Evolutionary conservation across 2,888 invertebrate genomes (phyloP).

Genomic region (Sycophila texana): DNA sequence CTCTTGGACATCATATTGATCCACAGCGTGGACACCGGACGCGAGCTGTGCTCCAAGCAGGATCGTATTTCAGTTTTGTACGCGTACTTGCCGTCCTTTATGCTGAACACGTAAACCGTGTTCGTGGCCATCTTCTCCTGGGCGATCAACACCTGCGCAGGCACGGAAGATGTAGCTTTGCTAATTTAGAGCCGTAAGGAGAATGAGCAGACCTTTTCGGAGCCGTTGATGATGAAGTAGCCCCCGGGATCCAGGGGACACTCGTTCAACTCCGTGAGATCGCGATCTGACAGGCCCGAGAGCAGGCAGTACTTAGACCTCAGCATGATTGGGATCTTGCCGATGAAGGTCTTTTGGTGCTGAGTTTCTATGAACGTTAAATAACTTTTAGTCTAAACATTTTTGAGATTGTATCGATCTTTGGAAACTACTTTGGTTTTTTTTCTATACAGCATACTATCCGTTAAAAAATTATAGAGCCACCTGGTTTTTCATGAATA

Average conservation of each 20-base stretch:
- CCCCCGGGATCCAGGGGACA: constrained; percentile 99
- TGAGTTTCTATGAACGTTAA: constrained; percentile 75
- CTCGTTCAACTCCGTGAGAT: constrained; percentile 99
- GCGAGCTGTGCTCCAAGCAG: constrained; percentile 92
- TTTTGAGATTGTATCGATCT: too few relatives aligned
- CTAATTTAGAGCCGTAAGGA: not conserved
- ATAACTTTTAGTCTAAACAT: too few relatives aligned
- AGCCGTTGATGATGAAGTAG: constrained; percentile 99
- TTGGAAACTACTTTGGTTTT: too few relatives aligned
- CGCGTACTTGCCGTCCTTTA: constrained; percentile 99
- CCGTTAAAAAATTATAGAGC: too few relatives aligned
- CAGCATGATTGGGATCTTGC: constrained; percentile 99
- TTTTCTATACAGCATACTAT: too few relatives aligned
- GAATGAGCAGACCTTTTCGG: constrained; percentile 86
- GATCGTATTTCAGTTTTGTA: constrained; percentile 99
- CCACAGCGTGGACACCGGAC: constrained; percentile 98
- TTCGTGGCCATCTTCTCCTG: constrained; percentile 99
- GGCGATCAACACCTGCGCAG: constrained; percentile 88
- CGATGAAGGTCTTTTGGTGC: constrained; percentile 82
- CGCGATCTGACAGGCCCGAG: constrained; percentile 96
- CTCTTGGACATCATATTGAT: constrained; percentile 99
- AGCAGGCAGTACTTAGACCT: constrained; percentile 97
- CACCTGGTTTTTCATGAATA: too few relatives aligned
- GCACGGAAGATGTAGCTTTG: not conserved
- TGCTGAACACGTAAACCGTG: constrained; percentile 99